Evolutionary conservation across 2,888 invertebrate species (phyloP), one percentile per base, ranked within the genome.

Genomic region (Rhogogaster chlorosoma): DNA sequence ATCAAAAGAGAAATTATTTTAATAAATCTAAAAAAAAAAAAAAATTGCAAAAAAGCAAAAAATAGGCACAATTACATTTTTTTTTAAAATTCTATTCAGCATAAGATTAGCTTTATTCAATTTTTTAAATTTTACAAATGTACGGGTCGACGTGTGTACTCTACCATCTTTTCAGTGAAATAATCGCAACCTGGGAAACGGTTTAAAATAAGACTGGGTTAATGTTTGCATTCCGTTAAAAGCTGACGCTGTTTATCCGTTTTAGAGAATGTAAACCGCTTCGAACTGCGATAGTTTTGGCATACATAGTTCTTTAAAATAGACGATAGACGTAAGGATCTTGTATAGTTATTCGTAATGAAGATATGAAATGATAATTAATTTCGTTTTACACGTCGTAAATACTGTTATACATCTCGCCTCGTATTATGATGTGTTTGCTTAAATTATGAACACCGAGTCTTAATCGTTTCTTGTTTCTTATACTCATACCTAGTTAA

Each of bases 161-260:
- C n/a, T n/a, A 53, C 18, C 53, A 53, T 53, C 6, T 6, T 71
- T 71, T 71, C 38, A 71, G 42, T 71, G 71, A 71, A 42, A 71
- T 22, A 6, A 32, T 67, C 22, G 42, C 71, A 32, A 42, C n/a
- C 38, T 42, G n/a, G 38, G 42, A 18, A 32, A 18, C 26, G 26
- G 29, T 26, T 61, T 61, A 5, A 61, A 61, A 61, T 29, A 29
- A 67, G 9, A 32, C 18, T 26, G 7, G 26, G n/a, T 22, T 22
- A 12, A 15, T 70, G 70, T 70, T 70, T 70, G 70, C 70, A 70
- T 32, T 70, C 70, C 70, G 38, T 36, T 70, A n/a, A 70, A 70
- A 15, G 18, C 22, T 10, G 10, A n/a, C 29, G n/a, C 7, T 70
- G 32, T 32, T 70, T 70, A 36, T 38, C 15, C 32, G 36, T n/a